Conservation (phyloP, 2,113 vertebrate species). For the Psilopsiagon aurifrons region DNA sequence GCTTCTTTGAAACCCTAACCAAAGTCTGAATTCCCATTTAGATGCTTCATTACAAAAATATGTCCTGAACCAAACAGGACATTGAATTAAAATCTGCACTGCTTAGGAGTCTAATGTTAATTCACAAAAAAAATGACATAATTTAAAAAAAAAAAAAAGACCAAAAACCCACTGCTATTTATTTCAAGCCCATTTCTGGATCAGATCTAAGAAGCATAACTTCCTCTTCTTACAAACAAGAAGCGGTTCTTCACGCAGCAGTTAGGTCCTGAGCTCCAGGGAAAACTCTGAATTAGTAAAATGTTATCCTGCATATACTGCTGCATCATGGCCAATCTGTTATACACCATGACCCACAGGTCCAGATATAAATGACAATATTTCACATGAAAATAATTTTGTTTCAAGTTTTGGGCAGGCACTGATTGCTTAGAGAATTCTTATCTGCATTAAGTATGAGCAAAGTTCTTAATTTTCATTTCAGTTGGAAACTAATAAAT, state of each 20-base stretch:
- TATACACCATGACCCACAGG: background rate
- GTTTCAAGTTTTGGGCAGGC: background rate
- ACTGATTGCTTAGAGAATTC: background rate
- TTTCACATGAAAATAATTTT: background rate
- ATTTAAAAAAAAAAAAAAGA: background rate
- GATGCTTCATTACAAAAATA: background rate
- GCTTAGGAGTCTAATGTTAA: background rate
- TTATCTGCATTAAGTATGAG: background rate
- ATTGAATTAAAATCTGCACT: background rate
- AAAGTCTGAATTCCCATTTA: background rate
- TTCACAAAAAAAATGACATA: background rate
- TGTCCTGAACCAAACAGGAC: background rate
- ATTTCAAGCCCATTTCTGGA: background rate
- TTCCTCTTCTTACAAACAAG: background rate
- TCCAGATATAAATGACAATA: background rate
- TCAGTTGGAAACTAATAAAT: background rate
- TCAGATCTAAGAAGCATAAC: background rate
- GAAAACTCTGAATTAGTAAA: background rate
- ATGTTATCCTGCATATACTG: background rate
- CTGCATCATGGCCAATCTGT: background rate
- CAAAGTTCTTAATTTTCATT: background rate
- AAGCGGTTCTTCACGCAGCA: background rate
- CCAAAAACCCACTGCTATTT: background rate
- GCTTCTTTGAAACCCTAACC: background rate
- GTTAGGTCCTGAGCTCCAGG: background rate